Conservation (phyloP, 2,797 vertebrate genomes). For the Prunella strophiata region DNA sequence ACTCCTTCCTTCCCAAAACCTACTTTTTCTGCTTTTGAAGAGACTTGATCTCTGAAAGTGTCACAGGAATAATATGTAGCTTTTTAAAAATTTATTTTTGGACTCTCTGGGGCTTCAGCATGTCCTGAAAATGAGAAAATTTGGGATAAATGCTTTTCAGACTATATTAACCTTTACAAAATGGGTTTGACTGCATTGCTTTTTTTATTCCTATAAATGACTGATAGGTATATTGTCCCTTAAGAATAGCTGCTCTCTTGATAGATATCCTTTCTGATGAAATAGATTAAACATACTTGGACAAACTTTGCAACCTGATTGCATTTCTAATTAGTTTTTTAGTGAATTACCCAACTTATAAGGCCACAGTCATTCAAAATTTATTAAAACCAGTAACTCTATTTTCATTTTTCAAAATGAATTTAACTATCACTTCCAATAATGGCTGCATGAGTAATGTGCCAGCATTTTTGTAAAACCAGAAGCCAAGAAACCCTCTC, state of each 20-base stretch:
- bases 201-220: slow-evolving; percentile 60
- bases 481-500: not conserved
- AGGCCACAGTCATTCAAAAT: not conserved
- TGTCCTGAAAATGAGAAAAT: slow-evolving; percentile 61
- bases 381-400: not conserved
- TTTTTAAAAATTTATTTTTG: slow-evolving; percentile 34
- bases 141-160: slow-evolving; percentile 66
- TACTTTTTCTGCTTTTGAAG: not conserved
- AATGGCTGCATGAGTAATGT: not conserved
- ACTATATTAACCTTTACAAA: slow-evolving; percentile 75
- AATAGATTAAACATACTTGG: slow-evolving; percentile 57
- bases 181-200: slow-evolving; percentile 56
- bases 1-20: not conserved
- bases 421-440: not conserved
- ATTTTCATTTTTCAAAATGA: slow-evolving; percentile 22
- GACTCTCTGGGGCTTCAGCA: slow-evolving; percentile 67
- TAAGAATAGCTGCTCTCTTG: slow-evolving; percentile 45
- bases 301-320: slow-evolving; percentile 64
- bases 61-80: not conserved
- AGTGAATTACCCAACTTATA: slow-evolving; percentile 41
- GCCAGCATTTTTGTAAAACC: not conserved
- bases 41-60: not conserved
- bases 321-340: slow-evolving; percentile 67
- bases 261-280: slow-evolving; percentile 45
- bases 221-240: slow-evolving; percentile 52